phyloP scores from a whole-genome alignment of 2,113 vertebrate genomes.

The Condylura cristata region DNA sequence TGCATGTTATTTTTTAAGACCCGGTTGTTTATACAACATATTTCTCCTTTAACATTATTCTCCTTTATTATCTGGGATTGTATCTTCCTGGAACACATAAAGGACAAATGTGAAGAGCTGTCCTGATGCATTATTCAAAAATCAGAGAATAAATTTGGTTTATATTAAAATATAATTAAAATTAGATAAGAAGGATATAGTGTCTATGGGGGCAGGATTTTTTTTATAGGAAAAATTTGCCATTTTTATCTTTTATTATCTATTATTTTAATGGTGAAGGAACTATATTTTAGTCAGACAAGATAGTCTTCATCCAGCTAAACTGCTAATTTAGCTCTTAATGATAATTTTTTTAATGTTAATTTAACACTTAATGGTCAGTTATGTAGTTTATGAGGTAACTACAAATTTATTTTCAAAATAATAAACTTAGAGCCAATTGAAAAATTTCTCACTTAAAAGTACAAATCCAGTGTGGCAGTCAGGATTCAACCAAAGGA shows the following conservation, averaged over 20 bases:
- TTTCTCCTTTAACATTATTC: not conserved
- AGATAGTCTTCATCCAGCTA: not conserved
- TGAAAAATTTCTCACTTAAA: constrained; percentile 1
- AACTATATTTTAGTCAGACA: constrained; percentile 27
- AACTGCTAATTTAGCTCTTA: constrained; percentile 3
- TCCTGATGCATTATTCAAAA: constrained; percentile 59
- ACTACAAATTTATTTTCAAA: constrained; percentile 44
- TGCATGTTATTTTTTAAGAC: not conserved
- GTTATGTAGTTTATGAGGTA: not conserved
- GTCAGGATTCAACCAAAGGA: not conserved
- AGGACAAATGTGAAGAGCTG: constrained; percentile 40
- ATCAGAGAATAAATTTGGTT: constrained; percentile 41
- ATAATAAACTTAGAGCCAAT: not conserved
- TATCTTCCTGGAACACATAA: constrained; percentile 50
- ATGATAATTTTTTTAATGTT: not conserved
- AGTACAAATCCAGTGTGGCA: not conserved
- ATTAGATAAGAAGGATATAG: not conserved
- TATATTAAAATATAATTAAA: constrained; percentile 42
- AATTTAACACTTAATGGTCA: too few species aligned
- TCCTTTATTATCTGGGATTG: constrained; percentile 23
- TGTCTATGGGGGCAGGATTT: constrained; percentile 5
- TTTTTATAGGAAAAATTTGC: not conserved
- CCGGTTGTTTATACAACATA: not conserved
- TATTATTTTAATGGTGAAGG: constrained; percentile 31
- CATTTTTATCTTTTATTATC: constrained; percentile 23